phyloP scores from a whole-genome alignment of 2,797 vertebrate genomes.

The Zenarchopterus dispar region DNA sequence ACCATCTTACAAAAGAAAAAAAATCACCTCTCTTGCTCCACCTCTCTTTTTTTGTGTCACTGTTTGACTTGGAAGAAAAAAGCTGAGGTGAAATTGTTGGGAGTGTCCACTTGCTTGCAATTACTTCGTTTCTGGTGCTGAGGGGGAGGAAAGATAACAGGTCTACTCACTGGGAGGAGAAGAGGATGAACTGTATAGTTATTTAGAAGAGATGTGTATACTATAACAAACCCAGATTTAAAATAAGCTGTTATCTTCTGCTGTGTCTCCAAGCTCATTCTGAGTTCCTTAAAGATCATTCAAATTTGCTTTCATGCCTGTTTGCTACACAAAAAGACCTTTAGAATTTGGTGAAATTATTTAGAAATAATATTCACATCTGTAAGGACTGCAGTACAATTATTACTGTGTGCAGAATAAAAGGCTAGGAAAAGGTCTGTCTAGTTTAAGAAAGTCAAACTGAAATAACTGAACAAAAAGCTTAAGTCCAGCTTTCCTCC shows the following conservation, averaged over 20 bases:
- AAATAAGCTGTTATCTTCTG: not conserved
- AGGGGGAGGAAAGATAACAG: conserved; percentile 21
- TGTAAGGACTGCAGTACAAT: not conserved
- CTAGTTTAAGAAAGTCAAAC: too few species aligned
- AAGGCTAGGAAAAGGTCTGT: too few species aligned
- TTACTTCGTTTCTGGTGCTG: conserved; percentile 66
- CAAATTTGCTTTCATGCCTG: not conserved
- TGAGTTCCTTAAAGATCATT: not conserved
- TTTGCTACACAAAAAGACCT: not conserved
- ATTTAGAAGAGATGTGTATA: conserved; percentile 42
- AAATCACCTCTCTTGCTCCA: conserved; percentile 70
- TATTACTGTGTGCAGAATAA: not conserved
- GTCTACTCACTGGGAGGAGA: conserved; percentile 19
- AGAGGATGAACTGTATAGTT: conserved; percentile 47
- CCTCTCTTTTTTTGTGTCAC: conserved; percentile 39
- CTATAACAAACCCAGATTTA: conserved; percentile 16
- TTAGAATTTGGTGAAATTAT: not conserved
- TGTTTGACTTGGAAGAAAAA: conserved; percentile 53
- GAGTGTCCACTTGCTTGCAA: conserved; percentile 67
- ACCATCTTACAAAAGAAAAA: conserved; percentile 77
- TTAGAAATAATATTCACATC: not conserved
- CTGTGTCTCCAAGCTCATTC: not conserved
- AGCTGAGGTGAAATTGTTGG: conserved; percentile 56
- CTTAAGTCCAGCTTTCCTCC: too few species aligned
- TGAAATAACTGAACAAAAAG: too few species aligned